Percentiles rank a stretch among this genome's conserved stretches.
Evolutionary conservation across 2,113 vertebrate genomes (phyloP).

Genomic region (Rhipidura dahli): DNA sequence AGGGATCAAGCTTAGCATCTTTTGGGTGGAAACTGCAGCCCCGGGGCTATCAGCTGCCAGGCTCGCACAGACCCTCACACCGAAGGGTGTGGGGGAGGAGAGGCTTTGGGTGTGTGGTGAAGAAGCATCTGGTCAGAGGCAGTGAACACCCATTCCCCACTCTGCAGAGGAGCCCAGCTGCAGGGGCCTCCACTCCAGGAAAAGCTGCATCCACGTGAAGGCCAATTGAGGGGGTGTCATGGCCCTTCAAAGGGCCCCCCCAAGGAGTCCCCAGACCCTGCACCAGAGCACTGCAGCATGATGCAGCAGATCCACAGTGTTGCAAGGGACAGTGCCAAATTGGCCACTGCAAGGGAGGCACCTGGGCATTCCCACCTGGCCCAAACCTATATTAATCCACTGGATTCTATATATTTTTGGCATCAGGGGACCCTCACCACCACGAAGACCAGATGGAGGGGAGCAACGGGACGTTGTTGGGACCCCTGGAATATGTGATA

Average conservation of each 20-base stretch:
- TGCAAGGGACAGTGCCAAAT: not conserved
- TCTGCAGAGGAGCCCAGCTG: not conserved
- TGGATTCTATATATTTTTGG: no score
- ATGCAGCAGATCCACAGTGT: not conserved
- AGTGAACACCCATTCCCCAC: not conserved
- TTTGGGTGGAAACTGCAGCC: no score
- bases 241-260: not conserved
- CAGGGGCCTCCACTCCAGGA: not conserved
- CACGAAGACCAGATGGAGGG: not conserved
- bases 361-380: no score
- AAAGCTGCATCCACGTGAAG: no score
- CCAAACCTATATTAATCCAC: not conserved
- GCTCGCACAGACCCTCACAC: rapidly evolving
- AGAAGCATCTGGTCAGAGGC: not conserved
- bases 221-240: no score
- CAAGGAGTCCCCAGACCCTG: not conserved
- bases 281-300: not conserved
- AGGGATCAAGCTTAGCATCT: no score
- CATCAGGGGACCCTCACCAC: rapidly evolving
- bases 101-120: not conserved
- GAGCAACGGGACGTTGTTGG: rapidly evolving
- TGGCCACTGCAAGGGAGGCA: no score
- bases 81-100: not conserved
- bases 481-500: no score
- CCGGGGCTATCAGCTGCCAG: not conserved